A percentile compares a stretch with the other conserved stretches of the same genome.
Evolutionary conservation across 2,888 invertebrate genomes (phyloP).

Genomic region (Muschampia plurimacula): DNA sequence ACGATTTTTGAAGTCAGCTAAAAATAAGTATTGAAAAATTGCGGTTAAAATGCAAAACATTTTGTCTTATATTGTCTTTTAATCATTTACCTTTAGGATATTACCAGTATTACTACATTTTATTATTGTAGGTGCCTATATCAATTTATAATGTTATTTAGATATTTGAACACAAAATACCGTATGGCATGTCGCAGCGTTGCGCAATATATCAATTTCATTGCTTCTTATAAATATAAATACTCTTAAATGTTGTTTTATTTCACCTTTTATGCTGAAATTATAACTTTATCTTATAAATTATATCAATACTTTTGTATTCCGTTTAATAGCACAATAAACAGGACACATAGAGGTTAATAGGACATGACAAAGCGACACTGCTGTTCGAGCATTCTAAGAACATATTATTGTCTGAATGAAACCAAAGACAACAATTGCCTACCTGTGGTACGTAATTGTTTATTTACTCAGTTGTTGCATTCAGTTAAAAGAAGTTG

Average conservation of each 20-base stretch:
- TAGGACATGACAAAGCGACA: slow-evolving; percentile 17
- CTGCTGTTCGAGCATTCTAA: background rate
- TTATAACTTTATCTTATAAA: background rate
- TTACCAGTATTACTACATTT: too few species aligned
- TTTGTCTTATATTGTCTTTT: too few species aligned
- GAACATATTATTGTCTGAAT: slow-evolving; percentile 31
- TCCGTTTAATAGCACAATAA: slow-evolving; percentile 11
- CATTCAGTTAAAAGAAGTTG: slow-evolving; percentile 53
- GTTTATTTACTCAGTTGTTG: slow-evolving; percentile 67
- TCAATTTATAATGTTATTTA: too few species aligned
- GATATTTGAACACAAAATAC: too few species aligned
- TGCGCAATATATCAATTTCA: too few species aligned
- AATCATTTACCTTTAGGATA: too few species aligned
- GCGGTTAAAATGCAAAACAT: too few species aligned
- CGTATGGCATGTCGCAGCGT: too few species aligned
- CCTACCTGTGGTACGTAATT: slow-evolving; percentile 44
- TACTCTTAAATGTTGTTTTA: background rate
- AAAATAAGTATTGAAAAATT: too few species aligned
- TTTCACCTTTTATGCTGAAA: background rate
- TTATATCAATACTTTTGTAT: slow-evolving; percentile 5
- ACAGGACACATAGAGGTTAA: slow-evolving; percentile 21
- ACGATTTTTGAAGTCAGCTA: too few species aligned
- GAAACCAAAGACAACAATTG: slow-evolving; percentile 3
- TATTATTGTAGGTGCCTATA: too few species aligned
- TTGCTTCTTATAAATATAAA: background rate